These are phyloP conservation scores for Euphonia xanthogaster DNA, from an alignment of 2,797 vertebrate genomes.

Conservation along the genomic window DNA sequence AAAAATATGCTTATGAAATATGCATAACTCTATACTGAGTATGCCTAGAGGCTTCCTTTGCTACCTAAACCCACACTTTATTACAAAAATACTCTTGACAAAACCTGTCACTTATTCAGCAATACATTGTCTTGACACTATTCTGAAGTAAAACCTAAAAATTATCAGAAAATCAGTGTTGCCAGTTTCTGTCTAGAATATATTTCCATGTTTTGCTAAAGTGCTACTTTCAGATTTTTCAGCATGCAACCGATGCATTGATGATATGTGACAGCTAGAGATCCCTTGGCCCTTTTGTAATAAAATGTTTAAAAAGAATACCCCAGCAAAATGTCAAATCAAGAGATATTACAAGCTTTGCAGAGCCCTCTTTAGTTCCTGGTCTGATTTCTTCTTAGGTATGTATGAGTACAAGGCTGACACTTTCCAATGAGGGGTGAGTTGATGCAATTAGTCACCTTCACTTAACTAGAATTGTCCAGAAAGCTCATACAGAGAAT, in stretches of 20 bases:
- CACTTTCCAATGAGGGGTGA: background rate
- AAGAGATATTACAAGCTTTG: background rate
- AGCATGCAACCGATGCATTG: background rate
- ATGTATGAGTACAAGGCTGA: background rate
- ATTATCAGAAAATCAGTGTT: background rate
- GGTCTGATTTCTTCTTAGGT: background rate
- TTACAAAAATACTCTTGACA: background rate
- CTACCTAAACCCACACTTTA: background rate
- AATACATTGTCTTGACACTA: background rate
- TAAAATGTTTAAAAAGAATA: background rate
- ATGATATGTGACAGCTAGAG: background rate
- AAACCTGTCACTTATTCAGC: background rate
- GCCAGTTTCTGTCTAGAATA: slow-evolving; percentile 27
- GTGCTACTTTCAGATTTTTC: slow-evolving; percentile 23
- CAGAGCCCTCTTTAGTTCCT: background rate
- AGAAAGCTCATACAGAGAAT: background rate
- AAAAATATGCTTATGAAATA: background rate
- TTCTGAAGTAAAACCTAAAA: background rate
- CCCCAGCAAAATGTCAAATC: background rate
- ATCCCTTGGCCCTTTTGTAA: background rate
- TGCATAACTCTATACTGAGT: background rate
- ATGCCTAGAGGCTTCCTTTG: background rate
- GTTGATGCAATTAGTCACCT: background rate
- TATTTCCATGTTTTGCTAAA: slow-evolving; percentile 17
- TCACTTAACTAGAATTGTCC: background rate